Base-by-base conservation (phyloP, 1,140 invertebrate species). In the Drosophila biarmipes region DNA sequence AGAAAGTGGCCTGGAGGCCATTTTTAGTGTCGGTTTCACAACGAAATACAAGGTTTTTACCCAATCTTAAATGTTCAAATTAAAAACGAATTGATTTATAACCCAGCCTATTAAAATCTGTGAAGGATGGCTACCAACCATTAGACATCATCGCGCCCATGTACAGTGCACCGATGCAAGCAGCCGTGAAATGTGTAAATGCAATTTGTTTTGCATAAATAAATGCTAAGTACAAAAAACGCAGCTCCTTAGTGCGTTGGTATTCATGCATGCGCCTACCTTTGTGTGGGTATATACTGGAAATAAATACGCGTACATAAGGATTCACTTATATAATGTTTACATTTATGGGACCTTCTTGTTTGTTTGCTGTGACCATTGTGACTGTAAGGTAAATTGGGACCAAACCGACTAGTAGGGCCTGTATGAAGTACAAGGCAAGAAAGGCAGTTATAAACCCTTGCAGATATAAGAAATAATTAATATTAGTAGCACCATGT, bases 121-220 rank as follows among this genome's bases (percentile, higher is more conserved):
- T 24, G 5, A 24, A 24, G 24, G 24, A 24, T 10, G 29, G 29
- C 29, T 38, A 38, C n/a, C n/a, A 38, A 38, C 37, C 38, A 7
- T 8, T 6, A 11, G 43, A 7, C 6, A 21, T 6, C 15, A 24
- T n/a, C 21, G 21, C 14, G 21, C 2, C 24, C 15, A 24, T 2
- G 17, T 29, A 19, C 24, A 6, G 15, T 19, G 21, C 6, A 42
- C 17, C 19, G 35, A 4, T 19, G 17, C 15, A 17, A 43, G 40
- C 40, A 43, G 17, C 40, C 40, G 21, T 11, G n/a, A 14, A 19
- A 58, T 42, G 27, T 31, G 24, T 14, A 42, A 40, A 31, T 34
- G 11, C 27, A 42, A 29, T 58, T 58, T 58, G 31, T 38, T 12
- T 58, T 21, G 27, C 37, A 53, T 35, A 58, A 57, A 51, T 34